Base-by-base conservation (phyloP, 2,113 vertebrate species). In the Myxocyprinus asiaticus region DNA sequence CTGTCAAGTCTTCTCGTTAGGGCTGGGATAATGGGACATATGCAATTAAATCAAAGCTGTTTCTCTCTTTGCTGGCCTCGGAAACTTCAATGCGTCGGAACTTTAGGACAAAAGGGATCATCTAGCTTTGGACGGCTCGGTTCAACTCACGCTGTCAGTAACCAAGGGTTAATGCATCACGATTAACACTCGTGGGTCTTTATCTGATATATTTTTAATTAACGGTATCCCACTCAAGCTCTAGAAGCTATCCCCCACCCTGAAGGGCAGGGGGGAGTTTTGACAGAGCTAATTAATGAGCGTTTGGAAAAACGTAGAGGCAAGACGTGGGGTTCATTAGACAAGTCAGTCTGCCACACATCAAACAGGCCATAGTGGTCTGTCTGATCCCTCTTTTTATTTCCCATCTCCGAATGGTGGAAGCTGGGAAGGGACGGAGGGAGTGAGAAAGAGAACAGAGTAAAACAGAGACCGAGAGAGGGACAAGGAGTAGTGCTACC, bases 201-300 rank as follows among this genome's bases (percentile, higher is more conserved):
- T 88, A 93, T 94, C 92, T 92, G 93, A 93, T 94, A 93, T 93
- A 90, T 93, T 94, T 93, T 94, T 94, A 94, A 94, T 94, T 94
- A 94, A 92, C 86, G 86, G 86, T 90, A 92, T 90, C 92, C 92
- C 86, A 91, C 93, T 94, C 91, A 93, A 88, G 88, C 90, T 90
- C 92, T 92, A 92, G 91, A 90, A 91, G 90, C 87, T 76, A 69
- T 72, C 78, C 76, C 79, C 67, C 79, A 67, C 70, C 73, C 67
- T 72, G 72, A 87, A 82, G 82, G 86, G 85, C 85, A 84, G 89
- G 86, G 81, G 80, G 91, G 92, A 92, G 89, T 93, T 94, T 91
- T 93, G 93, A 93, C 93, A 93, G 90, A 88, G 92, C 91, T 93
- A 94, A 94, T 93, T 94, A 94, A 93, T 92, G 91, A 89, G 88